Percentiles rank a stretch among this genome's conserved stretches.
phyloP scores from a whole-genome alignment of 2,113 vertebrate species.

The Protobothrops flavoviridis region DNA sequence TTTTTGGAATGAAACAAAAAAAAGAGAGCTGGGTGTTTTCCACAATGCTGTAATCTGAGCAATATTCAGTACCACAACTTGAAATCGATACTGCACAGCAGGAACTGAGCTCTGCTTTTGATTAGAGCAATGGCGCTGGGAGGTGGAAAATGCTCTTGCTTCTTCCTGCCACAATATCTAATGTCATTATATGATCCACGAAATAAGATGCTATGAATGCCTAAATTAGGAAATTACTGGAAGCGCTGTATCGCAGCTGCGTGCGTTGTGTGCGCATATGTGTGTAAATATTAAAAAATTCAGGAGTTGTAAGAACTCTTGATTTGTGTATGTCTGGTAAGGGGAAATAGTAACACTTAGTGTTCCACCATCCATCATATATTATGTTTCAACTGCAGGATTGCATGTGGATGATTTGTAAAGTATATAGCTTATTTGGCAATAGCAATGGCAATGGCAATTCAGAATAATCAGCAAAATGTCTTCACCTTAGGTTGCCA shows the following conservation, averaged over 20 bases:
- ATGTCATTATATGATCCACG: not conserved
- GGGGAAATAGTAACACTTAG: not conserved
- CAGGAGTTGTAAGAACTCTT: not conserved
- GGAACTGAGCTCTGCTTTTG: not conserved
- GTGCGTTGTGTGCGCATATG: not conserved
- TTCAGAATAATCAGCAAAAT: not conserved
- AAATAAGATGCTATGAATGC: not conserved
- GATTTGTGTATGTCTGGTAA: not conserved
- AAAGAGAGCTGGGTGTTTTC: not conserved
- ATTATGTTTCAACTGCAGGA: not conserved
- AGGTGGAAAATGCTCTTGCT: not conserved
- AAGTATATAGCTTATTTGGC: not conserved
- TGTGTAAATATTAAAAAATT: not conserved
- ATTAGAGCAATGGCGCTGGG: not conserved
- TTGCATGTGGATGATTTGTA: not conserved
- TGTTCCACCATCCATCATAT: not conserved
- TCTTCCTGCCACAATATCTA: not conserved
- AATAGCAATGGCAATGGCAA: not conserved
- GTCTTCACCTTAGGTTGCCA: not conserved
- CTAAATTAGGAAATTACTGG: not conserved
- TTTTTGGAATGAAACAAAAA: not conserved
- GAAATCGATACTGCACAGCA: too few relatives aligned
- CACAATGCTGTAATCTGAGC: not conserved
- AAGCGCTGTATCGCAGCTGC: not conserved
- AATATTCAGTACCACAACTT: not conserved